Evolutionary conservation across 2,113 vertebrate species (phyloP).

Genomic region (Daboia siamensis): DNA sequence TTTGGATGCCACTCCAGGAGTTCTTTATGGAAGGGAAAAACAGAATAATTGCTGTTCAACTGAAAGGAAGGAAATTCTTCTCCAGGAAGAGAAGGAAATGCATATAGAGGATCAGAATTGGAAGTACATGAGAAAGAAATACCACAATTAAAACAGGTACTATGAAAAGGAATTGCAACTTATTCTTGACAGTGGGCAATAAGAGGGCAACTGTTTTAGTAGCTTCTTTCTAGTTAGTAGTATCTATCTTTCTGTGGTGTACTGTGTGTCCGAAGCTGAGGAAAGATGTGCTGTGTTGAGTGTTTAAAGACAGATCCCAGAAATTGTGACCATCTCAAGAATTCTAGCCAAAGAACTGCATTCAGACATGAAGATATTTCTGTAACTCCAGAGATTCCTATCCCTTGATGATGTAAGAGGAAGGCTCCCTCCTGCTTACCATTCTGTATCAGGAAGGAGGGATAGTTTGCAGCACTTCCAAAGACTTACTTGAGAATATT

Average conservation of each 20-base stretch:
- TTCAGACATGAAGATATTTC: neutral
- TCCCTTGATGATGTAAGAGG: neutral
- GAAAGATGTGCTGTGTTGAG: neutral
- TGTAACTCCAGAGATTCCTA: neutral
- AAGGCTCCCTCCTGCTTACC: neutral
- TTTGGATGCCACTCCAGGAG: neutral
- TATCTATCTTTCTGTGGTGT: neutral
- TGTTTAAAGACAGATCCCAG: neutral
- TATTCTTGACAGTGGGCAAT: neutral
- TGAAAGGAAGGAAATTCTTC: neutral
- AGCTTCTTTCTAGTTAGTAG: neutral
- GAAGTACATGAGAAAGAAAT: neutral
- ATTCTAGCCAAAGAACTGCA: neutral
- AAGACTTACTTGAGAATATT: neutral
- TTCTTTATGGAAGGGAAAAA: neutral
- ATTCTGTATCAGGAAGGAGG: neutral
- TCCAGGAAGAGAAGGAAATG: neutral
- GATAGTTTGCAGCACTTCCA: neutral
- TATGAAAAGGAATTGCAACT: neutral
- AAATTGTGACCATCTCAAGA: neutral
- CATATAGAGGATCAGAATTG: neutral
- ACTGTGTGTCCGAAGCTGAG: neutral
- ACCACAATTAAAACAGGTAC: neutral
- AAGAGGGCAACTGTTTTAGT: neutral
- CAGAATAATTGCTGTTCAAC: neutral